phyloP scores from a whole-genome alignment of 2,888 invertebrate species.

The Caenorhabditis japonica region DNA sequence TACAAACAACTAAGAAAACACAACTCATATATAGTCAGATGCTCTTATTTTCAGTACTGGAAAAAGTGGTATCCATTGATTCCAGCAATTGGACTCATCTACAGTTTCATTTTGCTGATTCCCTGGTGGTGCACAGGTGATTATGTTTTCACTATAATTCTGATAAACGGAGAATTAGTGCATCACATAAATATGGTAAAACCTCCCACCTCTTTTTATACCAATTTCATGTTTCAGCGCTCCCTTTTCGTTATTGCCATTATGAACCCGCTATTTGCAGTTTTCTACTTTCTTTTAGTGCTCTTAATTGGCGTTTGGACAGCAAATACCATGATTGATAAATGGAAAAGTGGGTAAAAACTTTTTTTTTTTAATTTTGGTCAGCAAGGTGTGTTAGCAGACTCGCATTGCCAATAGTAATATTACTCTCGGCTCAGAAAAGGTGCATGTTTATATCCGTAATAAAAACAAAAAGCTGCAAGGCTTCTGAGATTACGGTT shows the following conservation, averaged over 20 bases:
- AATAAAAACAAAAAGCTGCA: too few relatives aligned
- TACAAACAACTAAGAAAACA: too few relatives aligned
- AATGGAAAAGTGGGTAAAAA: conserved; percentile 4
- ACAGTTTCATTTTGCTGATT: conserved; percentile 1
- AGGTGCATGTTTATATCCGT: too few relatives aligned
- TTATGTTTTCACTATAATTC: neutral
- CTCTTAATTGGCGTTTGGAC: conserved; percentile 32
- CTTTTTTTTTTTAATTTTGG: too few relatives aligned
- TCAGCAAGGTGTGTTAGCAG: too few relatives aligned
- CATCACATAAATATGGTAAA: conserved; percentile 7
- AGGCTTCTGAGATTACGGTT: too few relatives aligned
- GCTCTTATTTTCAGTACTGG: conserved; percentile 44
- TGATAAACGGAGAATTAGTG: neutral
- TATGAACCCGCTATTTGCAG: conserved; percentile 21
- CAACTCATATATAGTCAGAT: too few relatives aligned
- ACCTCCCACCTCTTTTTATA: neutral
- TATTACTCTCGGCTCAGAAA: too few relatives aligned
- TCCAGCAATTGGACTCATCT: conserved; percentile 10
- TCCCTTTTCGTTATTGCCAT: conserved; percentile 2
- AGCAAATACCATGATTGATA: conserved; percentile 3
- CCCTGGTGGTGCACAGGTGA: conserved; percentile 26
- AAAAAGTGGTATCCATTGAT: conserved; percentile 8
- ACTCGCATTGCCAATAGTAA: too few relatives aligned
- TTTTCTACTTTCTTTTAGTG: conserved; percentile 35
- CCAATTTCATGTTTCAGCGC: neutral